Evolutionary conservation across 2,888 invertebrate genomes (phyloP), one percentile per base, ranked within the genome.

Genomic region (Stenolophus ochropezus): DNA sequence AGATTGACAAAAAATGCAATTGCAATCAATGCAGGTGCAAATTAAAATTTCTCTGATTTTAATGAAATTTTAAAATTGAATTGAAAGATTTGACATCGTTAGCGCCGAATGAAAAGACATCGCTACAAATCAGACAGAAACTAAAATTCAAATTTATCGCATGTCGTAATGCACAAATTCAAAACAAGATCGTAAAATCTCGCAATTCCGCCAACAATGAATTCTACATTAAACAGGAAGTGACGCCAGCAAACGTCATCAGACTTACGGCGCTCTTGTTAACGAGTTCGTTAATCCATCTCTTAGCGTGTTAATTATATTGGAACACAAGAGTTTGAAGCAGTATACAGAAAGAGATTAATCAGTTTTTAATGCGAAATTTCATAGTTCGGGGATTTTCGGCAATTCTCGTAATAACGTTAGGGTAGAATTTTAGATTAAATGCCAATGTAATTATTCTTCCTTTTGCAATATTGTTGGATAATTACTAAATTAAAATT

Each of bases 351-450:
- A 42, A 75, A 75, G 75, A 16, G 75, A 77, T 58, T 77, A 77
- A 77, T 77, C 56, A 77, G 76, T 77, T 77, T 77, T 77, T 77
- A 58, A 77, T 77, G 76, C n/a, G 58, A 56, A 77, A 77, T 77
- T 77, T 61, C 42, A 77, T 65, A 33, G 65, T 33, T 33, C 65
- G 65, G 4, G 18, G 33, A 2, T 0, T 65, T 65, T 65, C 18
- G 65, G 2, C 65, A 27, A 65, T 33, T 25, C 14, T 65, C 65
- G 33, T 65, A 65, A 65, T 61, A 16, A 65, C 16, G 25, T 65
- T 65, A 65, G 6, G 53, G 27, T 65, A 14, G 25, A 65, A 25
- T 27, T 65, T 65, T 33, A 14, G 27, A 33, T 65, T 27, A 65
- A 65, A 65, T 65, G 58, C n/a, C 23, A 58, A 27, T 65, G 27